A percentile compares a stretch with the other conserved stretches of the same genome.
phyloP scores from a whole-genome alignment of 2,888 invertebrate species.

The Andrena trimmerana region DNA sequence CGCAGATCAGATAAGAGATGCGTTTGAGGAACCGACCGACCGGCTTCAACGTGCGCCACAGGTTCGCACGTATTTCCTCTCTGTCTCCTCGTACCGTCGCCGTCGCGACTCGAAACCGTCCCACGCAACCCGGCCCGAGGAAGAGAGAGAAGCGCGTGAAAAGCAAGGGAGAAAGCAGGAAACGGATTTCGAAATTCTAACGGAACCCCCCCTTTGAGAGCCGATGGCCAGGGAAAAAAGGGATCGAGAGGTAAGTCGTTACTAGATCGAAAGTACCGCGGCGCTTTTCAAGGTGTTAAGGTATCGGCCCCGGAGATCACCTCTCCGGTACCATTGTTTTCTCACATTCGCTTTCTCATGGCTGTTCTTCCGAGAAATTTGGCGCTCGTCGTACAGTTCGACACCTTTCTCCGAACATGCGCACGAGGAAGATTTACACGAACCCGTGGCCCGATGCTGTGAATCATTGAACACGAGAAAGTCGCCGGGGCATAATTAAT shows the following conservation, averaged over 20 bases:
- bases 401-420: constrained; percentile 32
- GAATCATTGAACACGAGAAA: constrained; percentile 34
- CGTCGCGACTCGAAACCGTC: constrained; percentile 16
- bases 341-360: constrained; percentile 39
- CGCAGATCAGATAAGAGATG: constrained; percentile 80
- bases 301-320: constrained; percentile 2
- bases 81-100: constrained; percentile 43
- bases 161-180: background rate
- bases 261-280: constrained; percentile 16
- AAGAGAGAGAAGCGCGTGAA: background rate
- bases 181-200: constrained; percentile 18
- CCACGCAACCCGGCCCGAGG: constrained; percentile 25
- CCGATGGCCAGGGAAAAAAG: constrained; percentile 6
- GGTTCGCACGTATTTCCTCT: constrained; percentile 79
- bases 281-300: constrained; percentile 20
- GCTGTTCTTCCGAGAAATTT: constrained; percentile 32
- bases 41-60: constrained; percentile 56
- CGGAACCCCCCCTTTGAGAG: background rate
- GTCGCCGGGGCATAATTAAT: background rate
- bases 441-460: background rate
- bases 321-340: constrained; percentile 41
- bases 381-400: background rate
- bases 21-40: constrained; percentile 80
- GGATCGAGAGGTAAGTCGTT: constrained; percentile 24
- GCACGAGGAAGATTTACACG: constrained; percentile 1